Percentiles rank a stretch among this genome's conserved stretches.
Conservation (phyloP, 2,888 invertebrate species). For the Gerris lacustris region DNA sequence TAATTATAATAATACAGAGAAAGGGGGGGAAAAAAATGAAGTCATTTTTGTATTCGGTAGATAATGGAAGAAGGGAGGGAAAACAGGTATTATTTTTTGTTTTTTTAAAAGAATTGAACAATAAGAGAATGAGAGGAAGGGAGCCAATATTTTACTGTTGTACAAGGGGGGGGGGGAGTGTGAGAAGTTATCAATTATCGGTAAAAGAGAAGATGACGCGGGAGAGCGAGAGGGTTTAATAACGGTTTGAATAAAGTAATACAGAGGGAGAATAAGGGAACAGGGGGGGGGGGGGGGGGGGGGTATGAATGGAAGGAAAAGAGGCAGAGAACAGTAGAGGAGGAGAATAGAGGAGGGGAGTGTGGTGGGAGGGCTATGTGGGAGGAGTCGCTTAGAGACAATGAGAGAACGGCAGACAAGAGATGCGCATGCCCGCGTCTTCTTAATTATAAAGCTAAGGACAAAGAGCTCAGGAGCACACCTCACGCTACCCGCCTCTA, state of each 20-base stretch:
- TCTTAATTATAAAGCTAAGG: background rate
- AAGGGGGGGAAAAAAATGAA: background rate
- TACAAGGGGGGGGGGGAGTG: background rate
- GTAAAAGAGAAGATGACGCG: background rate
- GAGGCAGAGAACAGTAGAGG: background rate
- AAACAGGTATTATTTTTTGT: too few species aligned
- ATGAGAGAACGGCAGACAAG: background rate
- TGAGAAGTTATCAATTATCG: constrained; percentile 2
- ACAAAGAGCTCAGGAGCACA: background rate
- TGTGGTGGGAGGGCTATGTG: background rate
- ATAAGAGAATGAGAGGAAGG: background rate
- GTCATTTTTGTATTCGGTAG: too few species aligned
- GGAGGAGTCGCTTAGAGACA: background rate
- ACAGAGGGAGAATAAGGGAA: background rate
- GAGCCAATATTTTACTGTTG: background rate
- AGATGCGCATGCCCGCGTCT: background rate
- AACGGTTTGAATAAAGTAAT: background rate
- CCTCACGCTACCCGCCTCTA: background rate
- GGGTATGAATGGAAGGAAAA: background rate
- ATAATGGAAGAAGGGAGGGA: too few species aligned
- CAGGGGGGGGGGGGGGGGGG: background rate
- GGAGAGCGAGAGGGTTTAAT: background rate
- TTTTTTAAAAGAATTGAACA: background rate
- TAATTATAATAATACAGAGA: background rate
- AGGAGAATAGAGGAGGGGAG: background rate